Conservation (phyloP, 37 sponge, comb jelly and placozoan genomes). For the Crambe crambe region DNA sequence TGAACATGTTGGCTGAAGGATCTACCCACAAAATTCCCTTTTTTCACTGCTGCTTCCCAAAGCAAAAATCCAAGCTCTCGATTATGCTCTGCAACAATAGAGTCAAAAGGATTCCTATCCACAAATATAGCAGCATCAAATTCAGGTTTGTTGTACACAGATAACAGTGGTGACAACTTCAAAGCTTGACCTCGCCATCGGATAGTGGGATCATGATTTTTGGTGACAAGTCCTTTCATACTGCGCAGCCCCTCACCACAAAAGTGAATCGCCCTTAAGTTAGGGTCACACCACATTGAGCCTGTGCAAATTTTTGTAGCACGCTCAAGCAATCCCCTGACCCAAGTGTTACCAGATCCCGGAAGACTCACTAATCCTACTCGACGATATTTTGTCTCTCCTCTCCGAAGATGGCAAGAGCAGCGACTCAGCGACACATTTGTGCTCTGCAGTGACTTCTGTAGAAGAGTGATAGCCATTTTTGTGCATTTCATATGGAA, state of each 20-base stretch:
- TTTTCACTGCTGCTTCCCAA: background rate
- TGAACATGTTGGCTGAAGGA: background rate
- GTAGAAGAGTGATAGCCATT: background rate
- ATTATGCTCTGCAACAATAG: conserved; percentile 30
- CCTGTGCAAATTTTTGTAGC: conserved; percentile 56
- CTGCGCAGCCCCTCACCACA: conserved; percentile 35
- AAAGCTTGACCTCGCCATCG: conserved; percentile 19
- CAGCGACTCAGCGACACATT: background rate
- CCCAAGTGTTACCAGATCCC: conserved; percentile 66
- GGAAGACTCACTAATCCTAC: conserved; percentile 43
- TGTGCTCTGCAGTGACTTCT: background rate
- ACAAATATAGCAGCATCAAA: conserved; percentile 27
- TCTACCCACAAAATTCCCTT: background rate
- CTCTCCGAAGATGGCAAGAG: background rate
- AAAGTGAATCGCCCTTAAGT: conserved; percentile 4
- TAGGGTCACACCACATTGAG: conserved; percentile 46
- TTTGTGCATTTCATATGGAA: background rate
- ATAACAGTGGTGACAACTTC: background rate
- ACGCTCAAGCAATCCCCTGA: conserved; percentile 40
- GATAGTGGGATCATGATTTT: conserved; percentile 34
- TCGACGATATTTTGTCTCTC: background rate
- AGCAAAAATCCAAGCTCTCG: background rate
- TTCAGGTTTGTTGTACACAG: conserved; percentile 18
- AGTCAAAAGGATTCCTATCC: conserved; percentile 25
- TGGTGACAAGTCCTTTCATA: conserved; percentile 17